These are phyloP conservation scores for Gephyroberyx darwinii DNA, from an alignment of 2,797 vertebrate genomes.

Conservation along the genomic window DNA sequence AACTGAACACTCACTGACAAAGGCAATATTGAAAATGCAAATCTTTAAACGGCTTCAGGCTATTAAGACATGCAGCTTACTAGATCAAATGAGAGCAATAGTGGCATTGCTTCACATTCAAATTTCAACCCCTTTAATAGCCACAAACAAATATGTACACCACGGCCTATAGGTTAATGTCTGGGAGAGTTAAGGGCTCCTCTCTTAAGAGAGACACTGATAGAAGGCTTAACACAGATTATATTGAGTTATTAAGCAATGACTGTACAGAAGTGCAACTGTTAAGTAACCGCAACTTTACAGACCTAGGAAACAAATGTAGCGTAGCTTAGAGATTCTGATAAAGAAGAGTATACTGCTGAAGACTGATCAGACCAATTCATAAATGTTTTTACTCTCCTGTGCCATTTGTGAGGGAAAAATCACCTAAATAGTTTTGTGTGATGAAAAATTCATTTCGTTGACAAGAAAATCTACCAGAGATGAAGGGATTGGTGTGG, in stretches of 20 bases:
- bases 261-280: conserved; percentile 74
- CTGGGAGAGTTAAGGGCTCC: conserved; percentile 37
- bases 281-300: conserved; percentile 53
- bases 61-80: conserved; percentile 80
- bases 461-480: conserved; percentile 22
- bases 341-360: conserved; percentile 45
- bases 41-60: conserved; percentile 66
- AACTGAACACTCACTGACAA: conserved; percentile 65
- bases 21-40: conserved; percentile 71
- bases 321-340: conserved; percentile 39
- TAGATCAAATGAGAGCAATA: conserved; percentile 61
- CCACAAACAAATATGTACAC: conserved; percentile 74
- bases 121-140: conserved; percentile 57
- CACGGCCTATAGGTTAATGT: conserved; percentile 47
- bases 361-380: conserved; percentile 34
- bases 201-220: conserved; percentile 52
- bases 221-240: conserved; percentile 66
- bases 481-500: conserved; percentile 4
- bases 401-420: conserved; percentile 37
- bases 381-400: conserved; percentile 16
- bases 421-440: conserved; percentile 44
- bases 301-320: conserved; percentile 48
- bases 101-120: conserved; percentile 64
- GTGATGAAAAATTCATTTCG: conserved; percentile 12
- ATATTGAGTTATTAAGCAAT: conserved; percentile 66